Evolutionary conservation across 2,113 vertebrate genomes (phyloP), one percentile per base, ranked within the genome.

Genomic region (Aplodontia rufa): DNA sequence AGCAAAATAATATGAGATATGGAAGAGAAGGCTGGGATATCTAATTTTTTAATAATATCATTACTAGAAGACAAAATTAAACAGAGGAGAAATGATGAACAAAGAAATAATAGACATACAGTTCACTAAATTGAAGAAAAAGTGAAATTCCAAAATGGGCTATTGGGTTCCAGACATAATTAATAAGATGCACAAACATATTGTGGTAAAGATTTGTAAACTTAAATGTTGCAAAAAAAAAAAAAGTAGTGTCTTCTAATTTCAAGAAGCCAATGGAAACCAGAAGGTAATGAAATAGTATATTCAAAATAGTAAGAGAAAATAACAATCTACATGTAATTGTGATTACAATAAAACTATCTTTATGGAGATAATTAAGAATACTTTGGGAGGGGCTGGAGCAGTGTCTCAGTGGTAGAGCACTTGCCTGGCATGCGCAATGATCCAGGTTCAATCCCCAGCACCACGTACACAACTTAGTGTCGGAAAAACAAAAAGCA

Each of bases 11-110:
- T 74, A 86, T 91, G 24, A 94, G 53, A 37, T 49, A 60, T 64
- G 72, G 68, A 82, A 91, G 55, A 91, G 79, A 89, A 20, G 83
- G 45, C 55, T 89, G 8, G 51, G 35, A 92, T 76, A 79, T 12
- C 8, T 49, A 94, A 69, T 86, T 32, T 79, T 22, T 68, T 30
- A 91, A 83, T 85, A 72, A 81, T 37, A 62, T 79, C 91, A 95
- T 96, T 96, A 91, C 49, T 84, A 90, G 37, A 37, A 55, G 37
- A 72, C 53, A 93, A 78, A 92, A 86, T n/a, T 58, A 68, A 95
- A 74, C 55, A 96, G 82, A 86, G 88, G 72, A 92, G 69, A 96
- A 96, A 94, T 86, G 72, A 94, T 79, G 26, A 91, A 86, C 74
- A 93, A 85, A 69, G 60, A 81, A 93, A 95, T 89, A 93, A 74